These are phyloP conservation scores for Falco columbarius DNA, from an alignment of 2,797 vertebrate species.

Conservation along the genomic window DNA sequence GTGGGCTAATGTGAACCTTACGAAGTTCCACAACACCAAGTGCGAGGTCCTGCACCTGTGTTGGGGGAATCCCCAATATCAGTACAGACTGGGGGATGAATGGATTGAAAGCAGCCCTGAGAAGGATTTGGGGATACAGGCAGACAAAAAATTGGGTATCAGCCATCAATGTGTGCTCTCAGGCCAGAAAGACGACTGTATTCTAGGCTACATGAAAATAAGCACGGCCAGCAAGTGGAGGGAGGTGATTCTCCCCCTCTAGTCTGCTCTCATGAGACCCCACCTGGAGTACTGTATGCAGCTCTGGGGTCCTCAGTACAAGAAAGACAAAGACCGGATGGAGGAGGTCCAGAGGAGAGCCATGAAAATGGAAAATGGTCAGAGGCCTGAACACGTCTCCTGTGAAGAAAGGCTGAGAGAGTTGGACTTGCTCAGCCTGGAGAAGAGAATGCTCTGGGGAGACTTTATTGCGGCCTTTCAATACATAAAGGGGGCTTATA, in stretches of 20 bases:
- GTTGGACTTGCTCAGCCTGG: background rate
- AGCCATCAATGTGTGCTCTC: accelerated
- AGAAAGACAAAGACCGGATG: background rate
- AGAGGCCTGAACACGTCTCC: background rate
- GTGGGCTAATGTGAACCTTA: background rate
- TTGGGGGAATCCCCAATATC: background rate
- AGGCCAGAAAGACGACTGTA: background rate
- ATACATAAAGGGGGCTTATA: background rate
- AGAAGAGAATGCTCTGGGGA: background rate
- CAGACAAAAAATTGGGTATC: background rate
- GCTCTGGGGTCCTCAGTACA: background rate
- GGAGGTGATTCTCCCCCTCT: background rate
- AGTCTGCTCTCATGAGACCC: background rate
- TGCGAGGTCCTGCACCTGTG: background rate
- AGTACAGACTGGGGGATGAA: background rate
- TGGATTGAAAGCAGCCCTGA: background rate
- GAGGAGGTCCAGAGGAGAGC: background rate
- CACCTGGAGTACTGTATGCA: background rate
- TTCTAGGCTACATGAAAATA: background rate
- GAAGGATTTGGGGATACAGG: background rate
- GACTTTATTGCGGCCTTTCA: accelerated
- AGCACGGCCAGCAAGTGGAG: accelerated
- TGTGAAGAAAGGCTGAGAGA: background rate
- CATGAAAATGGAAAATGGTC: background rate
- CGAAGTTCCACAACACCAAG: background rate